These are phyloP conservation scores for Cinara cedri DNA, from an alignment of 2,888 invertebrate genomes.

Conservation along the genomic window DNA sequence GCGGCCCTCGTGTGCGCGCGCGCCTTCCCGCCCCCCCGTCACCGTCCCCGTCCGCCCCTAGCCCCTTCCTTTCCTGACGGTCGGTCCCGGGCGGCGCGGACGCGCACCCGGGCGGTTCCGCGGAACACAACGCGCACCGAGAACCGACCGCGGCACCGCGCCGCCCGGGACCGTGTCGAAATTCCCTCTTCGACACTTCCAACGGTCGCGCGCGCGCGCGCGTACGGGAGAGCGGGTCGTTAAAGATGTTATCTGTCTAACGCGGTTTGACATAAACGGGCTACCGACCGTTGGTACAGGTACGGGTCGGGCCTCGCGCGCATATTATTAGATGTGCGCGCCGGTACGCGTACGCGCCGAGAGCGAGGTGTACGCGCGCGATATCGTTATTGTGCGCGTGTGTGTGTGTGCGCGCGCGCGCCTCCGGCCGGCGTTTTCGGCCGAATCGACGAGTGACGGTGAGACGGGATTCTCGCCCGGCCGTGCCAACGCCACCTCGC, in stretches of 20 bases:
- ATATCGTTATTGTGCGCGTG: conserved; percentile 19
- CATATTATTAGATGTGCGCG: not conserved
- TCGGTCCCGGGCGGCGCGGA: not conserved
- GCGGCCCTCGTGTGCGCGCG: conserved; percentile 15
- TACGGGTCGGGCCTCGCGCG: too few species aligned
- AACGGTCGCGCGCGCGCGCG: too few species aligned
- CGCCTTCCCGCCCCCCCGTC: not conserved
- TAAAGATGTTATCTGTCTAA: conserved; percentile 56
- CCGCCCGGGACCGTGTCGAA: conserved; percentile 28
- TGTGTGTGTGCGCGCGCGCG: too few species aligned
- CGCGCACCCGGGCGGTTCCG: not conserved
- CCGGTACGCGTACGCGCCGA: not conserved
- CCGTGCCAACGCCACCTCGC: too few species aligned
- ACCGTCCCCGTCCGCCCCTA: not conserved
- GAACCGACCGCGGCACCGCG: too few species aligned
- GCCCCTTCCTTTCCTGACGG: not conserved
- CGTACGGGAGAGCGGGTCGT: conserved; percentile 36
- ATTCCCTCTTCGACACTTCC: conserved; percentile 56
- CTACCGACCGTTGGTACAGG: conserved; percentile 27
- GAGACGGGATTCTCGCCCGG: too few species aligned
- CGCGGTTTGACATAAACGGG: conserved; percentile 51
- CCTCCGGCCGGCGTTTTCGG: too few species aligned
- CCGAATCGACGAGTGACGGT: too few species aligned
- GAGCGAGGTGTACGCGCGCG: not conserved
- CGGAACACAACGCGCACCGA: not conserved